Evolutionary conservation across 2,888 invertebrate species (phyloP).

Genomic region (Sylvicola fuscatus): DNA sequence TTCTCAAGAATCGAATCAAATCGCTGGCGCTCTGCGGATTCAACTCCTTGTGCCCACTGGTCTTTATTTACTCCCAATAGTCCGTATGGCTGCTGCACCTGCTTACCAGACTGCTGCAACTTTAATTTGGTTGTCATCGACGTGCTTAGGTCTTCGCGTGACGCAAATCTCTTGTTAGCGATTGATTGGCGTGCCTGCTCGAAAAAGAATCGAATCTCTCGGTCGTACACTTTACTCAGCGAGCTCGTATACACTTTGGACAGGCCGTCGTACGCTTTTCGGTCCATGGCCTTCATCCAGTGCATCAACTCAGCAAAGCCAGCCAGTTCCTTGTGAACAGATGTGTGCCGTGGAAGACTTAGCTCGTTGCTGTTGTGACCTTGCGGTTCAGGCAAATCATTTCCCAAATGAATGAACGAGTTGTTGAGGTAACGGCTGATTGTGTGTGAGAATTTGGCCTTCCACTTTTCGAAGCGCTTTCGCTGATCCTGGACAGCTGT

Average conservation of each 20-base stretch:
- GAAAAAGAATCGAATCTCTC: constrained; percentile 60
- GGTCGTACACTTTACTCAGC: constrained; percentile 72
- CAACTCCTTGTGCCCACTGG: constrained; percentile 39
- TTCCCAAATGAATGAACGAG: constrained; percentile 76
- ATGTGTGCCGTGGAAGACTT: constrained; percentile 51
- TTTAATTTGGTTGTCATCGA: constrained; percentile 21
- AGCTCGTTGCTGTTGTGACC: constrained; percentile 28
- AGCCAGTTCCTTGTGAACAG: constrained; percentile 67
- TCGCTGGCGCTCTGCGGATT: constrained; percentile 32
- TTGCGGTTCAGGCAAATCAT: constrained; percentile 45
- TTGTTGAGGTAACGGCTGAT: constrained; percentile 85
- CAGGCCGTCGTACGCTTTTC: constrained; percentile 59
- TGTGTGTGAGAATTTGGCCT: constrained; percentile 58
- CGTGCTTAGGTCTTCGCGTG: constrained; percentile 23
- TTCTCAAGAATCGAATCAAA: constrained; percentile 58
- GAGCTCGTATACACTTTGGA: constrained; percentile 65
- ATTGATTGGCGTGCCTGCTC: constrained; percentile 31
- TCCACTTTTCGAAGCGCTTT: constrained; percentile 53
- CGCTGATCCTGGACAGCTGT: constrained; percentile 65
- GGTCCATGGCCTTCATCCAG: constrained; percentile 75
- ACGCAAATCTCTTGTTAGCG: constrained; percentile 20
- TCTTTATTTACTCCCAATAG: constrained; percentile 40
- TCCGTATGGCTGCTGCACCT: constrained; percentile 20
- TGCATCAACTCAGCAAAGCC: constrained; percentile 82
- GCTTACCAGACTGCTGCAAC: constrained; percentile 14